Base-by-base conservation (phyloP, 1,140 invertebrate species). In the Lordiphosa clarofinis region DNA sequence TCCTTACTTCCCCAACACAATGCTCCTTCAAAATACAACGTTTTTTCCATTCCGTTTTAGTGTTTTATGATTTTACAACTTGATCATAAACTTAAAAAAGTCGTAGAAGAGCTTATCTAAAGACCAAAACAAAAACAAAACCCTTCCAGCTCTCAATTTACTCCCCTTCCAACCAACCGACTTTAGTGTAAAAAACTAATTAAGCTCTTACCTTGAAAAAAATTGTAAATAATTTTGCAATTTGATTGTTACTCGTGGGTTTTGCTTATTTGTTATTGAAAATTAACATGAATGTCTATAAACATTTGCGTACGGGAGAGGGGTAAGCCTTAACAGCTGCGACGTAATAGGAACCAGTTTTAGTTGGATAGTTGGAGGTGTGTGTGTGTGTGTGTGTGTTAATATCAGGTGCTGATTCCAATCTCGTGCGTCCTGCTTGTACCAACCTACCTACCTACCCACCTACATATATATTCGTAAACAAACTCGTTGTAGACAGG, bases 191-290 rank as follows among this genome's bases (percentile, higher is more conserved):
- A 15, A 15, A 31, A 31, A 31, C 2, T 31, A 31, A 31, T 31
- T 31, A 31, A 31, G 7, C 0, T 7, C 28, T 31, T 36, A 56
- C 64, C 64, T 68, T 68, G 64, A 59, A 50, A 19, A 15, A 19
- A 47, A 47, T 67, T 67, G 64, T 67, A 67, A 67, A 67, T 67
- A 67, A 40, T 47, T 54, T 33, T 67, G 65, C 67, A 52, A 68
- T 67, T 52, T 67, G 31, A 19, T 48, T 50, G 47, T 28, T n/a
- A 67, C 37, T 36, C 50, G 33, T 46, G 60, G 49, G 40, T 11
- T 54, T 67, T 66, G 64, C 66, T 67, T 58, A 59, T 67, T 46
- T 46, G 31, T 46, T 46, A 46, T 46, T 36, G 21, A 59, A 68
- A 68, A 68, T 68, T 68, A 68, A 68, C 64, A 68, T 68, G 52